These are phyloP conservation scores for Bombus waltoni DNA, from an alignment of 1,140 invertebrate species.

Conservation along the genomic window DNA sequence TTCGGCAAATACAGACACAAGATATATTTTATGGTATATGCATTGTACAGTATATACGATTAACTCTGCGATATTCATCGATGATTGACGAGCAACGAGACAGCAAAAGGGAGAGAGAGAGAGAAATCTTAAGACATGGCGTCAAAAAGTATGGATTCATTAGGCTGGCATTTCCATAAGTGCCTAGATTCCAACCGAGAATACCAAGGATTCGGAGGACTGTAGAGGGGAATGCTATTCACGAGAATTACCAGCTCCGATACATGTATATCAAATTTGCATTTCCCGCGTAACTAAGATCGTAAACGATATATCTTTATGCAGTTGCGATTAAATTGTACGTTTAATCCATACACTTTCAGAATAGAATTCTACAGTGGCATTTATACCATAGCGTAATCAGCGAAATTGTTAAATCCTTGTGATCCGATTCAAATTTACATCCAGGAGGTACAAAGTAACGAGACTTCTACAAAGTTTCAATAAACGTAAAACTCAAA, in stretches of 20 bases:
- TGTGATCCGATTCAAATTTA: no score
- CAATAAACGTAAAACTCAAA: no score
- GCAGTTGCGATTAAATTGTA: neutral
- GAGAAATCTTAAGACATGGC: neutral
- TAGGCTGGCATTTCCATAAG: neutral
- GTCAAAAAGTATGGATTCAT: neutral
- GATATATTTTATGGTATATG: neutral
- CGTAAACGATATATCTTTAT: neutral
- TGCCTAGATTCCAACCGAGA: neutral
- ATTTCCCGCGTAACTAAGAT: constrained; percentile 5
- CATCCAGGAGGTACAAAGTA: no score
- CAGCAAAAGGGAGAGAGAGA: accelerated
- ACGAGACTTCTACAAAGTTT: no score
- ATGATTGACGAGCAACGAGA: neutral
- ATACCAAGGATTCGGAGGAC: neutral
- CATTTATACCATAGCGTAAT: no score
- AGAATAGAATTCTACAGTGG: no score
- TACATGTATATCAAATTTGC: constrained; percentile 3
- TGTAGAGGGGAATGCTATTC: neutral
- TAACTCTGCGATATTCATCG: neutral
- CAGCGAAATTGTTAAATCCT: no score
- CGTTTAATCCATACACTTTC: neutral
- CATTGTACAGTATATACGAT: no score
- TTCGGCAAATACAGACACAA: neutral
- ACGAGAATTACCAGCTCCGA: neutral